A percentile compares a stretch with the other conserved stretches of the same genome.
Conservation (phyloP, 2,888 invertebrate genomes). For the Torymus auratus region DNA sequence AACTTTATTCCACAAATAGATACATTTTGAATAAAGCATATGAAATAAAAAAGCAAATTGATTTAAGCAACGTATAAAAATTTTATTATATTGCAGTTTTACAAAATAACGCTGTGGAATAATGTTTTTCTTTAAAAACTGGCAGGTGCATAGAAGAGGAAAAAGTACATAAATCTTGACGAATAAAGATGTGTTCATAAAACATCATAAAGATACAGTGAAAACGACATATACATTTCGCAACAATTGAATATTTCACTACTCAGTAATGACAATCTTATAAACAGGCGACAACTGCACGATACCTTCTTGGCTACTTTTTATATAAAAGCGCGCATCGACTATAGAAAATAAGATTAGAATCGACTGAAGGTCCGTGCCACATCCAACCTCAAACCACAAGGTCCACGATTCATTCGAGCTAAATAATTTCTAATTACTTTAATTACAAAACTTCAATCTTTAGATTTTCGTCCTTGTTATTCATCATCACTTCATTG, state of each 20-base stretch:
- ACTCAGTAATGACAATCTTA: conserved; percentile 55
- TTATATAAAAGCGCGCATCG: conserved; percentile 53
- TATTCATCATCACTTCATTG: conserved; percentile 36
- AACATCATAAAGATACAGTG: conserved; percentile 55
- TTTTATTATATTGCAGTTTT: conserved; percentile 31
- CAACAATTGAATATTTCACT: conserved; percentile 58
- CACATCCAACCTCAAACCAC: conserved; percentile 51
- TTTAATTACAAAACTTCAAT: conserved; percentile 59
- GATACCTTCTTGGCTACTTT: conserved; percentile 45
- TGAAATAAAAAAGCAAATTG: conserved; percentile 3
- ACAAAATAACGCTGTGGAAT: conserved; percentile 40
- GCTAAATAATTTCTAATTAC: conserved; percentile 59
- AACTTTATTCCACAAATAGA: conserved; percentile 49
- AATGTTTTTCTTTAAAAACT: conserved; percentile 43
- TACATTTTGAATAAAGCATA: background rate
- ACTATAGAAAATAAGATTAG: conserved; percentile 53
- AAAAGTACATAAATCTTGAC: conserved; percentile 53
- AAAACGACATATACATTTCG: conserved; percentile 58
- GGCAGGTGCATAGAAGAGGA: conserved; percentile 45
- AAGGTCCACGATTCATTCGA: conserved; percentile 56
- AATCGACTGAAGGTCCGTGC: conserved; percentile 52
- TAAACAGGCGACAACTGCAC: conserved; percentile 56
- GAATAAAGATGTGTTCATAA: conserved; percentile 58
- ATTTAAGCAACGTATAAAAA: conserved; percentile 30
- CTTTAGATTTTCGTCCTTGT: conserved; percentile 49